These are phyloP conservation scores for Coranthus polyacanthus DNA, from an alignment of 2,797 vertebrate genomes.

Conservation along the genomic window DNA sequence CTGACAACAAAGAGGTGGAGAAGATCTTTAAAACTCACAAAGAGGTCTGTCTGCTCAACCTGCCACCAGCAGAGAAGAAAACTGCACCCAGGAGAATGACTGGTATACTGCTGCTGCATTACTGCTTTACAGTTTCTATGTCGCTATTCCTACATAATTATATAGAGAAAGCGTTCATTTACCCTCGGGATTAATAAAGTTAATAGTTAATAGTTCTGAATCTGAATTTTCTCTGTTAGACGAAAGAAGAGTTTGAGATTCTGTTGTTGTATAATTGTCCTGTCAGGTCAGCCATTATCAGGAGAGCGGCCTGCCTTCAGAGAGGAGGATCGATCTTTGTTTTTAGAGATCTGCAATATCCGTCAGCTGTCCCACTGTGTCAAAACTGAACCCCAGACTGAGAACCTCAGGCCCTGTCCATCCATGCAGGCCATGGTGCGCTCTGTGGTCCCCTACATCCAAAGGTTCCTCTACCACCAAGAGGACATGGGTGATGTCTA, in stretches of 20 bases:
- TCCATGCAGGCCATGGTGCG: slow-evolving; percentile 80
- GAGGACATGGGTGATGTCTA: slow-evolving; percentile 77
- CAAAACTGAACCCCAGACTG: slow-evolving; percentile 74
- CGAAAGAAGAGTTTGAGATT: neutral
- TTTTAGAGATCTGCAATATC: slow-evolving; percentile 84
- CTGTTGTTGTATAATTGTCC: neutral
- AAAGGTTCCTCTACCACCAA: slow-evolving; percentile 83
- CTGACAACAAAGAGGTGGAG: slow-evolving; percentile 83
- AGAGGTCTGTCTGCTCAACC: slow-evolving; percentile 81
- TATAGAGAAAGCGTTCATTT: too few relatives aligned
- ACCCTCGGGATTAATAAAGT: too few relatives aligned
- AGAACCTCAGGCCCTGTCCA: slow-evolving; percentile 78
- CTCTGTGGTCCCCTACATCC: slow-evolving; percentile 81
- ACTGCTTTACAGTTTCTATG: neutral
- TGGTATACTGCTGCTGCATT: slow-evolving; percentile 47
- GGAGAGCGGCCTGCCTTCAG: slow-evolving; percentile 61
- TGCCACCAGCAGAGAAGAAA: slow-evolving; percentile 80
- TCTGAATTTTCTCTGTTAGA: too few relatives aligned
- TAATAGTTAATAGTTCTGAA: too few relatives aligned
- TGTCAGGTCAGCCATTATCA: slow-evolving; percentile 7
- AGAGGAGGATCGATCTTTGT: slow-evolving; percentile 75
- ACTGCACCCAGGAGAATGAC: slow-evolving; percentile 32
- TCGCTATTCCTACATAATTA: too few relatives aligned
- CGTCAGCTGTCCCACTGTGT: slow-evolving; percentile 78
- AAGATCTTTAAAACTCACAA: slow-evolving; percentile 81